Conservation (phyloP, 2,888 invertebrate species). For the Diarsia dahlii region DNA sequence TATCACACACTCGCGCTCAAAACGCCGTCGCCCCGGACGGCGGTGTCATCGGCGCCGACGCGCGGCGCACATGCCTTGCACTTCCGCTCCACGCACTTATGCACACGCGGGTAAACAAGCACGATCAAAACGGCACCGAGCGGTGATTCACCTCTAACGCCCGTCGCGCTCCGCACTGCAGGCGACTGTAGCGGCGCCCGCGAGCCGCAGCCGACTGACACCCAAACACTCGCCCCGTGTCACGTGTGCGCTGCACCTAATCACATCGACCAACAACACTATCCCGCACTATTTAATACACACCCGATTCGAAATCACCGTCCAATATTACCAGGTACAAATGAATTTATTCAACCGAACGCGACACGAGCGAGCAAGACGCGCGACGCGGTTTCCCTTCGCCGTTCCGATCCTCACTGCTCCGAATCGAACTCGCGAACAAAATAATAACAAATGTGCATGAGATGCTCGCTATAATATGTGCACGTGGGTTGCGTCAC, state of each 20-base stretch:
- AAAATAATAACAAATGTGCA: conserved; percentile 94
- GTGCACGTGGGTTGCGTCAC: conserved; percentile 90
- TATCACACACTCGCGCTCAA: conserved; percentile 86
- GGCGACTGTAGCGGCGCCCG: conserved; percentile 83
- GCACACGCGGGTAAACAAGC: conserved; percentile 90
- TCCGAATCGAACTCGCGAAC: conserved; percentile 92
- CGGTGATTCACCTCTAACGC: conserved; percentile 89
- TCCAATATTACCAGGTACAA: conserved; percentile 79
- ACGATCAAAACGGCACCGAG: conserved; percentile 84
- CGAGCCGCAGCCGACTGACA: conserved; percentile 86
- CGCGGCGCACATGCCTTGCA: conserved; percentile 89
- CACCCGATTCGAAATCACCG: conserved; percentile 78
- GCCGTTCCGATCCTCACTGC: conserved; percentile 83
- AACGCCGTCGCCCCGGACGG: conserved; percentile 84
- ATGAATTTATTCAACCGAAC: conserved; percentile 77
- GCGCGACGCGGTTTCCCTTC: conserved; percentile 84
- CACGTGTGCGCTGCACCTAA: conserved; percentile 82
- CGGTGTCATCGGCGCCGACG: conserved; percentile 88
- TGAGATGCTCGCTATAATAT: conserved; percentile 88
- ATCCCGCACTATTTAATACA: conserved; percentile 83
- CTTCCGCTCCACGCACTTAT: conserved; percentile 89
- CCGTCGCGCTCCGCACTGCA: conserved; percentile 87
- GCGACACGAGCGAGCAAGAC: conserved; percentile 81
- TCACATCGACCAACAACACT: conserved; percentile 79
- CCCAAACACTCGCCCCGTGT: conserved; percentile 87